Conservation (phyloP, 2,113 vertebrate species). For the Prinia subflava region DNA sequence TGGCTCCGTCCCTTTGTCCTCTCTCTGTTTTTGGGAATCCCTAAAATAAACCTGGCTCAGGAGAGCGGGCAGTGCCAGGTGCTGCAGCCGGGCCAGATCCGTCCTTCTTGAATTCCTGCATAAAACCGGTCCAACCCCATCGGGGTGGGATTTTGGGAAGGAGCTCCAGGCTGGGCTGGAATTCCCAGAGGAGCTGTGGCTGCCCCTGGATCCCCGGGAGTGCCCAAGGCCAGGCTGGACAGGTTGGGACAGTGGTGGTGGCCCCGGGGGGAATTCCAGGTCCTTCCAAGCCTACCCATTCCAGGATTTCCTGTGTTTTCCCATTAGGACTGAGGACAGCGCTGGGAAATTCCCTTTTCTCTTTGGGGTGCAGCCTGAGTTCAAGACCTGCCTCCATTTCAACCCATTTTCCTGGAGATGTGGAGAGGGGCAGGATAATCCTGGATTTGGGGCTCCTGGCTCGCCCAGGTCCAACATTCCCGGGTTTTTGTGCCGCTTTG, state of each 20-base stretch:
- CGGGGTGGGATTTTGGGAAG: neutral
- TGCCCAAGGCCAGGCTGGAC: neutral
- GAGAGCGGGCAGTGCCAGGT: rapidly evolving
- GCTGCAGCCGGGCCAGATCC: rapidly evolving
- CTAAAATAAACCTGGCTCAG: rapidly evolving
- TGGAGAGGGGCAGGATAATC: rapidly evolving
- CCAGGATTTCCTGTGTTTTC: neutral
- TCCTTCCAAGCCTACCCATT: neutral
- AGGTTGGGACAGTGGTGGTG: neutral
- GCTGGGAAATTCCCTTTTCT: neutral
- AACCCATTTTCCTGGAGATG: rapidly evolving
- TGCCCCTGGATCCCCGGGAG: neutral
- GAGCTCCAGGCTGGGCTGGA: neutral
- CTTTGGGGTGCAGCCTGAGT: neutral
- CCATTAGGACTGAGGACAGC: rapidly evolving
- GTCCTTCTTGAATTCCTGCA: neutral
- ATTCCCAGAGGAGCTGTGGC: neutral
- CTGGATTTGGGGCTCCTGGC: neutral
- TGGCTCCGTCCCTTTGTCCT: neutral
- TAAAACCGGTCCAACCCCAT: rapidly evolving
- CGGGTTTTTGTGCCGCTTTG: rapidly evolving
- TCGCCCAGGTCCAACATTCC: neutral
- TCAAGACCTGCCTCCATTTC: rapidly evolving
- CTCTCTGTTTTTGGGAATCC: rapidly evolving
- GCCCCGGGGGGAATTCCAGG: neutral